A percentile compares a stretch with the other conserved stretches of the same genome.
Conservation (phyloP, 2,888 invertebrate genomes). For the Euzetes globulus region DNA sequence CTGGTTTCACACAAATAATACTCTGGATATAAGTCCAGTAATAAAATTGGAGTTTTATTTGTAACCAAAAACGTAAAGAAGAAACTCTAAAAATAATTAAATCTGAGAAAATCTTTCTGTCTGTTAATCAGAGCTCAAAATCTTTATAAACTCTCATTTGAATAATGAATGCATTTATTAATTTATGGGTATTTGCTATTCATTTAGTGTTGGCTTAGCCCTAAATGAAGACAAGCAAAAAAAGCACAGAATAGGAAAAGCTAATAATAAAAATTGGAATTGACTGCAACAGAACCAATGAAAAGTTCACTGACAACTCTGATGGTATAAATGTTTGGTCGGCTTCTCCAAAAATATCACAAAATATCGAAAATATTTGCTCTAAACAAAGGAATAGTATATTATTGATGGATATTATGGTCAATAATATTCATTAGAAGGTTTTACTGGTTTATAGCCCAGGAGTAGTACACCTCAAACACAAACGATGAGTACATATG, state of each 20-base stretch:
- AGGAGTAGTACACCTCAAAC: background rate
- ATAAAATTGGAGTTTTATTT: slow-evolving; percentile 15
- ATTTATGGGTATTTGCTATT: slow-evolving; percentile 11
- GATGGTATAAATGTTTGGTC: too few relatives aligned
- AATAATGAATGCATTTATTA: slow-evolving; percentile 18
- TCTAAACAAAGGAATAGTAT: too few relatives aligned
- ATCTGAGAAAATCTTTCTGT: background rate
- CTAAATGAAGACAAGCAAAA: background rate
- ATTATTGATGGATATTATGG: background rate
- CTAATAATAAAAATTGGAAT: too few relatives aligned
- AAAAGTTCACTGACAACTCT: too few relatives aligned
- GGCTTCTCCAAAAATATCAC: too few relatives aligned
- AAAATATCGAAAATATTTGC: too few relatives aligned
- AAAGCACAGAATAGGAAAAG: background rate
- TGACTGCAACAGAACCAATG: too few relatives aligned
- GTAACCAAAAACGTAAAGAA: background rate
- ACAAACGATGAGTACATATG: slow-evolving; percentile 8
- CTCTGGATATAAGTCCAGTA: background rate
- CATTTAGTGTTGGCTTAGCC: background rate
- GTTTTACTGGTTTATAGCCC: background rate
- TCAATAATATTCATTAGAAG: slow-evolving; percentile 18
- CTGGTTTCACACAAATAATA: slow-evolving; percentile 20
- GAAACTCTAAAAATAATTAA: slow-evolving; percentile 8
- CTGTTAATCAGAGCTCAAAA: slow-evolving; percentile 1
- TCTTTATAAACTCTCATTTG: slow-evolving; percentile 22